These are phyloP conservation scores for Trichogramma dendrolimi DNA, from an alignment of 2,888 invertebrate genomes.

Conservation along the genomic window DNA sequence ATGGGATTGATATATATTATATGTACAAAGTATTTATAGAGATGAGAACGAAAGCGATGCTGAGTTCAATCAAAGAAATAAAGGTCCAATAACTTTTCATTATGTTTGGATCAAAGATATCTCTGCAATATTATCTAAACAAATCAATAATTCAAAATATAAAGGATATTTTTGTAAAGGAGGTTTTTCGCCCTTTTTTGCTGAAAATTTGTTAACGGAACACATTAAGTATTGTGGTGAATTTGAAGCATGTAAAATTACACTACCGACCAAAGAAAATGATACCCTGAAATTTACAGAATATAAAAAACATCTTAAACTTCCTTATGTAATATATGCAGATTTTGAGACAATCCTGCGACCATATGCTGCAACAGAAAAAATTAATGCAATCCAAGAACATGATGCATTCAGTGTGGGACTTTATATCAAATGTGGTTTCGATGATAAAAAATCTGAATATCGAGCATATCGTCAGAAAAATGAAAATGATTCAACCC, in stretches of 20 bases:
- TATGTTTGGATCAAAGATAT: conserved; percentile 3
- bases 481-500: not conserved
- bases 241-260: conserved; percentile 5
- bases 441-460: conserved; percentile 27
- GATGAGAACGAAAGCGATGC: not conserved
- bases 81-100: too few relatives aligned
- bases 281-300: conserved; percentile 13
- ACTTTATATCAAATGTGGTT: conserved; percentile 33
- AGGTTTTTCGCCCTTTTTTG: conserved; percentile 4
- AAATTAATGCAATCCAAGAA: not conserved
- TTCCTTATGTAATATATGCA: conserved; percentile 13
- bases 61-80: too few relatives aligned
- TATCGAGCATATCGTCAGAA: conserved; percentile 10
- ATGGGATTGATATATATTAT: not conserved
- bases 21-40: not conserved
- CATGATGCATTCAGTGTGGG: conserved; percentile 32
- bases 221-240: not conserved
- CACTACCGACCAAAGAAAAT: conserved; percentile 5
- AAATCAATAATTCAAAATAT: not conserved
- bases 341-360: conserved; percentile 4
- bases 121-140: not conserved
- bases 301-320: conserved; percentile 9
- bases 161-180: conserved; percentile 7
- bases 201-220: not conserved
- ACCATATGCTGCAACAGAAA: too few relatives aligned